Percentiles rank a stretch among this genome's conserved stretches.
These are phyloP conservation scores for Hyppa rectilinea DNA, from an alignment of 2,888 invertebrate species.

Conservation along the genomic window DNA sequence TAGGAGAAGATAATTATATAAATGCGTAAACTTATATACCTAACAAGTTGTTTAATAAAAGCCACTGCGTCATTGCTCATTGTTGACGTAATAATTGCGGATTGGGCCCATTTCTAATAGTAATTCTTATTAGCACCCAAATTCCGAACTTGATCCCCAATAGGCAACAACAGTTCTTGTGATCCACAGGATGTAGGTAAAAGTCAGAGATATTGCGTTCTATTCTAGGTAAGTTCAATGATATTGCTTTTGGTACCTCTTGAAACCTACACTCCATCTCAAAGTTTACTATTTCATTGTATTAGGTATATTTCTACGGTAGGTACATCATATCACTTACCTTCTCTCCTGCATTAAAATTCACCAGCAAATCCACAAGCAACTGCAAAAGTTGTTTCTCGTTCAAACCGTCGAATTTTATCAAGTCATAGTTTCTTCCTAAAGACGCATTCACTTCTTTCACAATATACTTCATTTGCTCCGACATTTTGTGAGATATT, in stretches of 20 bases:
- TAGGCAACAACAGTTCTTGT: no score
- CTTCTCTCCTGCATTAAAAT: slow-evolving; percentile 93
- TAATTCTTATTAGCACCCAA: neutral
- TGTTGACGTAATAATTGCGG: neutral
- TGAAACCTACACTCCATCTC: neutral
- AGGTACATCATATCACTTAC: no score
- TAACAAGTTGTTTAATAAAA: neutral
- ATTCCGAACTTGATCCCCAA: neutral
- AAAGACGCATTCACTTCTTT: slow-evolving; percentile 94
- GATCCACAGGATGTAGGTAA: no score
- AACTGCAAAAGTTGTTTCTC: slow-evolving; percentile 94
- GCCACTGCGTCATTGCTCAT: neutral
- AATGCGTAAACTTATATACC: neutral
- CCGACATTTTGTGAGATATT: slow-evolving; percentile 88
- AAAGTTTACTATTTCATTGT: neutral
- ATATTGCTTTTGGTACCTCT: no score
- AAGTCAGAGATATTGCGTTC: no score
- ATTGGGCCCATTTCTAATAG: neutral
- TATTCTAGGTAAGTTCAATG: no score
- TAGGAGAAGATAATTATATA: neutral
- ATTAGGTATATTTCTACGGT: no score
- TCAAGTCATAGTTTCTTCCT: slow-evolving; percentile 94
- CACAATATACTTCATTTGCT: slow-evolving; percentile 93
- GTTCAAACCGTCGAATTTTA: slow-evolving; percentile 95
- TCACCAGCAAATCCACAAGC: slow-evolving; percentile 94